phyloP scores from a whole-genome alignment of 2,888 invertebrate species.

The Drosophila mimica region DNA sequence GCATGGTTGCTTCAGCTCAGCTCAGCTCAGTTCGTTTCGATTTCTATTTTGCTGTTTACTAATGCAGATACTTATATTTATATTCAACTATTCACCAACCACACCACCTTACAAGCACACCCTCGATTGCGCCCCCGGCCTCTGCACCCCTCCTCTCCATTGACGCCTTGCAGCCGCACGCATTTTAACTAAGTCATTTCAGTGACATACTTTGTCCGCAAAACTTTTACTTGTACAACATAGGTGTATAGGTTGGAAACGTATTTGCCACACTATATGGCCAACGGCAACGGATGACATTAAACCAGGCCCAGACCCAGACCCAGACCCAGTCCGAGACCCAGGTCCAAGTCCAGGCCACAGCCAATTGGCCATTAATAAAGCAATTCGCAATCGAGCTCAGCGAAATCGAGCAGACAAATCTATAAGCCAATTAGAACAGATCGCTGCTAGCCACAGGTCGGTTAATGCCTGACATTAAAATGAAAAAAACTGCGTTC shows the following conservation, averaged over 20 bases:
- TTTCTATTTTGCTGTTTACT: conserved; percentile 77
- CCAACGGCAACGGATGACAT: conserved; percentile 77
- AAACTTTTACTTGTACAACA: conserved; percentile 67
- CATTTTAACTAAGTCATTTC: conserved; percentile 79
- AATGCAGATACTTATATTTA: conserved; percentile 55
- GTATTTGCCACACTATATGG: conserved; percentile 32
- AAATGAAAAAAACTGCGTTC: conserved; percentile 66
- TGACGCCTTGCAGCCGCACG: conserved; percentile 41
- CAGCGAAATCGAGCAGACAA: conserved; percentile 56
- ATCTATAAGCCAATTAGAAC: conserved; percentile 78
- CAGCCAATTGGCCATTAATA: conserved; percentile 56
- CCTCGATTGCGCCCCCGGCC: background rate
- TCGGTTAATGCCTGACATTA: conserved; percentile 60
- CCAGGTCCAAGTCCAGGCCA: conserved; percentile 16
- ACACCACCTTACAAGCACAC: conserved; percentile 11
- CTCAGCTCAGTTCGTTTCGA: conserved; percentile 62
- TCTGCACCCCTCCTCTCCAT: background rate
- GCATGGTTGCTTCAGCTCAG: conserved; percentile 19
- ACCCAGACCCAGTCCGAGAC: conserved; percentile 15
- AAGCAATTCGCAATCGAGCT: conserved; percentile 59
- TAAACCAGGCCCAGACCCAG: conserved; percentile 57
- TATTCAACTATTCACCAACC: conserved; percentile 47
- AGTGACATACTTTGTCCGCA: conserved; percentile 72
- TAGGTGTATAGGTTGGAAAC: conserved; percentile 1
- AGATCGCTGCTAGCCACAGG: conserved; percentile 57